Percentiles rank a stretch among this genome's conserved stretches.
Conservation (phyloP, 2,888 invertebrate species). For the Tuta absoluta region DNA sequence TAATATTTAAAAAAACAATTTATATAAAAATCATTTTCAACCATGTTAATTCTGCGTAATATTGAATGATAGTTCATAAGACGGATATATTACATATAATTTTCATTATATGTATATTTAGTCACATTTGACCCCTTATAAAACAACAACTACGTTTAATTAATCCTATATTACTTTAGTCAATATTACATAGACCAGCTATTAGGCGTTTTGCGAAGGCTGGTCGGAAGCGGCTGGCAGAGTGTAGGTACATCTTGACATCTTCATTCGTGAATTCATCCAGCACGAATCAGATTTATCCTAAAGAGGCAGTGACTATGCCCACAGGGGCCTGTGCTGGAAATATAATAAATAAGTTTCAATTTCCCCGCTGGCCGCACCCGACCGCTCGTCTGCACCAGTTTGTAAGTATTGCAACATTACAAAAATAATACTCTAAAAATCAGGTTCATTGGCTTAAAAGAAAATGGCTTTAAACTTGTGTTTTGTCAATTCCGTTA, state of each 20-base stretch:
- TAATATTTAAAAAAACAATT: slow-evolving; percentile 75
- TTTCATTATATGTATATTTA: slow-evolving; percentile 68
- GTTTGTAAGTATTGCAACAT: slow-evolving; percentile 54
- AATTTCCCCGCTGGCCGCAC: slow-evolving; percentile 6
- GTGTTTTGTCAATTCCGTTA: not conserved
- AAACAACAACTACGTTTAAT: slow-evolving; percentile 78
- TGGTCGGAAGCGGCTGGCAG: slow-evolving; percentile 41
- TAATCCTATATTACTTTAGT: slow-evolving; percentile 67
- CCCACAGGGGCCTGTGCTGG: not conserved
- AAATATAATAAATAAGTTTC: not conserved
- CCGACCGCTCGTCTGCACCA: slow-evolving; percentile 35
- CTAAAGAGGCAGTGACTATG: not conserved
- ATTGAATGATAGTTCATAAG: slow-evolving; percentile 74
- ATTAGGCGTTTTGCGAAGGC: slow-evolving; percentile 59
- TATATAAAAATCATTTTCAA: slow-evolving; percentile 77
- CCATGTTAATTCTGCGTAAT: slow-evolving; percentile 67
- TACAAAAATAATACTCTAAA: slow-evolving; percentile 71
- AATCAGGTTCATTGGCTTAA: slow-evolving; percentile 46
- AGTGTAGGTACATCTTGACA: slow-evolving; percentile 25
- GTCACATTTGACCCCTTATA: slow-evolving; percentile 75
- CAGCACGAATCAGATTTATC: not conserved
- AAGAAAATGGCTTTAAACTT: slow-evolving; percentile 50
- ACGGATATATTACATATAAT: slow-evolving; percentile 79
- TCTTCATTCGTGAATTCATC: not conserved
- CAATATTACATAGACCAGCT: slow-evolving; percentile 67